Evolutionary conservation across 1,140 invertebrate species (phyloP).

Genomic region (Zaprionus africanus): DNA sequence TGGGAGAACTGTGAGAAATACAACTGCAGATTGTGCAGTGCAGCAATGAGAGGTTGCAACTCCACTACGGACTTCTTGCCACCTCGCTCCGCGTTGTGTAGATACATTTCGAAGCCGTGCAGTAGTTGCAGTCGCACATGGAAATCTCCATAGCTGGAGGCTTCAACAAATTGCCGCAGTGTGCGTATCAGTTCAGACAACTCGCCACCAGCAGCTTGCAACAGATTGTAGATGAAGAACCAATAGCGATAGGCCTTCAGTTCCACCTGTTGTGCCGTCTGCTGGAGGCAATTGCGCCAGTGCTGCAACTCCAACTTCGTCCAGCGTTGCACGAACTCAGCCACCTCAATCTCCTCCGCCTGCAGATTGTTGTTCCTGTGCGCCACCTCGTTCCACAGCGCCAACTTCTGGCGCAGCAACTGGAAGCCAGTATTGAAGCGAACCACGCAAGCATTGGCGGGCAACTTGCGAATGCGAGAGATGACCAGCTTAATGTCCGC

Average conservation of each 20-base stretch:
- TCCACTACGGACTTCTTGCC: slow-evolving; percentile 27
- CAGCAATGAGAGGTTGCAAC: slow-evolving; percentile 85
- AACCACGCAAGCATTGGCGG: slow-evolving; percentile 92
- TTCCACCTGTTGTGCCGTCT: slow-evolving; percentile 87
- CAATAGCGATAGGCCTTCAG: slow-evolving; percentile 92
- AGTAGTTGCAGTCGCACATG: slow-evolving; percentile 91
- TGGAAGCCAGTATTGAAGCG: slow-evolving; percentile 96
- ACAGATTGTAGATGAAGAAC: slow-evolving; percentile 93
- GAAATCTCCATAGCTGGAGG: slow-evolving; percentile 93
- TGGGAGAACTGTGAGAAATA: slow-evolving; percentile 93
- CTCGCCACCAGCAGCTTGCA: slow-evolving; percentile 83
- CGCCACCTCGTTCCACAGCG: slow-evolving; percentile 97
- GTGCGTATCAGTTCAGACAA: slow-evolving; percentile 84
- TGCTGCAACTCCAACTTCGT: slow-evolving; percentile 94
- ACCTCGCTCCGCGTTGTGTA: slow-evolving; percentile 59
- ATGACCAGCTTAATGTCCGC: slow-evolving; percentile 90
- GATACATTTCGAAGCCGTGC: slow-evolving; percentile 76
- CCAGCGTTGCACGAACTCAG: slow-evolving; percentile 94
- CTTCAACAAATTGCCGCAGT: slow-evolving; percentile 93
- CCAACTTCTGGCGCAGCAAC: slow-evolving; percentile 91
- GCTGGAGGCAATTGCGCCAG: slow-evolving; percentile 92
- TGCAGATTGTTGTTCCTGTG: slow-evolving; percentile 93
- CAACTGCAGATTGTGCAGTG: slow-evolving; percentile 93
- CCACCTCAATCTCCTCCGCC: slow-evolving; percentile 89
- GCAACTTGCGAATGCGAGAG: slow-evolving; percentile 91